phyloP scores from a whole-genome alignment of 2,113 vertebrate genomes.

The Argyrosomus japonicus region DNA sequence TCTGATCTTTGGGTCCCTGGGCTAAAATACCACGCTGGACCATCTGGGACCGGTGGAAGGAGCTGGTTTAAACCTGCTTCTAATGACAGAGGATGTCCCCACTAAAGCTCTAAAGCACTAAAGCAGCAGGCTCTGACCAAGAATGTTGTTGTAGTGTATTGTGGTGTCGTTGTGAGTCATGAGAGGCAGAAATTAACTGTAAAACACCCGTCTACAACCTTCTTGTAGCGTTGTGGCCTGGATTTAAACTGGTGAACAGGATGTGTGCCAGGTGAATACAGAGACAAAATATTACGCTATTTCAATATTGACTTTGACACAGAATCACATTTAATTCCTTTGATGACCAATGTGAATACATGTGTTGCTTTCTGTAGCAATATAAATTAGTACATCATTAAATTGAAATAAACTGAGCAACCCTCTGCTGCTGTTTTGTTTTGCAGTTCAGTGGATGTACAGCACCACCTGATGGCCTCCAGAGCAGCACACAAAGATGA shows the following conservation, averaged over 20 bases:
- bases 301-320: background rate
- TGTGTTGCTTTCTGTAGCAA: background rate
- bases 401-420: background rate
- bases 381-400: no score
- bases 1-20: conserved; percentile 53
- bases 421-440: background rate
- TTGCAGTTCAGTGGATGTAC: conserved; percentile 29
- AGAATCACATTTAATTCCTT: background rate
- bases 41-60: conserved; percentile 81
- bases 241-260: conserved; percentile 80
- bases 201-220: no score
- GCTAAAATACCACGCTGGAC: conserved; percentile 23
- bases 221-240: conserved; percentile 77
- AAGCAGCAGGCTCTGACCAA: conserved; percentile 60
- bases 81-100: conserved; percentile 61
- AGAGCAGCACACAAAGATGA: conserved; percentile 28
- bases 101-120: conserved; percentile 73
- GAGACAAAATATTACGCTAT: background rate
- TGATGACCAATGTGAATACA: background rate
- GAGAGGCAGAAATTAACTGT: background rate
- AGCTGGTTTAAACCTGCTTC: conserved; percentile 71
- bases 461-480: conserved; percentile 61
- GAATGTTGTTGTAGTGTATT: conserved; percentile 76
- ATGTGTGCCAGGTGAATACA: conserved; percentile 79
- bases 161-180: conserved; percentile 53